phyloP scores from a whole-genome alignment of 2,888 invertebrate species.

The Drosophila eohydei region DNA sequence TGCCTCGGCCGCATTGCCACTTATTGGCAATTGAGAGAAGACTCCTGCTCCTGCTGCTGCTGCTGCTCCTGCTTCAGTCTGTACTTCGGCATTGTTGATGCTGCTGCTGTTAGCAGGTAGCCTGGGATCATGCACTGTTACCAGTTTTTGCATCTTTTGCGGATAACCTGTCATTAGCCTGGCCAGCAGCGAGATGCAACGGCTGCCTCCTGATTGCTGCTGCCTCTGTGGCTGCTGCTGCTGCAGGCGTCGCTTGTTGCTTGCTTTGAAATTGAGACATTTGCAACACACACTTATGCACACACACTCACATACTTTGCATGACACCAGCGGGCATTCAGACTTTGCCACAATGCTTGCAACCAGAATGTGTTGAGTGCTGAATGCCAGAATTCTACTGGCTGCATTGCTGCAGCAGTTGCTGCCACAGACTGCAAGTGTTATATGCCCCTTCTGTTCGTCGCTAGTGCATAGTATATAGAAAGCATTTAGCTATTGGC shows the following conservation, averaged over 20 bases:
- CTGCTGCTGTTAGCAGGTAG: conserved; percentile 68
- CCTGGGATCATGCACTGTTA: conserved; percentile 68
- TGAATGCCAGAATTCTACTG: conserved; percentile 4
- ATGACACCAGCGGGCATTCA: conserved; percentile 22
- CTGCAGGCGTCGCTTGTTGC: conserved; percentile 51
- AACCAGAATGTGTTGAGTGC: conserved; percentile 8
- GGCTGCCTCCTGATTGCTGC: conserved; percentile 46
- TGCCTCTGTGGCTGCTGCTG: conserved; percentile 30
- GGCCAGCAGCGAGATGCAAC: conserved; percentile 39
- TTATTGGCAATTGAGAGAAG: conserved; percentile 70
- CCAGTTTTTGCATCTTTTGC: conserved; percentile 75
- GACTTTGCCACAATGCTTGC: conserved; percentile 24
- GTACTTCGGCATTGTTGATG: background rate
- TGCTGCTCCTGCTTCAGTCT: background rate
- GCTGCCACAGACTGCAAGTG: background rate
- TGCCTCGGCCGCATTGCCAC: conserved; percentile 62
- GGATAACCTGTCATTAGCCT: conserved; percentile 78
- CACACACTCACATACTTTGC: conserved; percentile 18
- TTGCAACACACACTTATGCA: conserved; percentile 46
- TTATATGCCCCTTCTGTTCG: background rate
- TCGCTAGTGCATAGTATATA: too few species aligned
- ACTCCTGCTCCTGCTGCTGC: conserved; percentile 30
- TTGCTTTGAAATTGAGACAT: conserved; percentile 75
- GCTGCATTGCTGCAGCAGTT: background rate
- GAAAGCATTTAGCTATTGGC: background rate